Base-by-base conservation (phyloP, 2,888 invertebrate species). In the Athalia rosae region DNA sequence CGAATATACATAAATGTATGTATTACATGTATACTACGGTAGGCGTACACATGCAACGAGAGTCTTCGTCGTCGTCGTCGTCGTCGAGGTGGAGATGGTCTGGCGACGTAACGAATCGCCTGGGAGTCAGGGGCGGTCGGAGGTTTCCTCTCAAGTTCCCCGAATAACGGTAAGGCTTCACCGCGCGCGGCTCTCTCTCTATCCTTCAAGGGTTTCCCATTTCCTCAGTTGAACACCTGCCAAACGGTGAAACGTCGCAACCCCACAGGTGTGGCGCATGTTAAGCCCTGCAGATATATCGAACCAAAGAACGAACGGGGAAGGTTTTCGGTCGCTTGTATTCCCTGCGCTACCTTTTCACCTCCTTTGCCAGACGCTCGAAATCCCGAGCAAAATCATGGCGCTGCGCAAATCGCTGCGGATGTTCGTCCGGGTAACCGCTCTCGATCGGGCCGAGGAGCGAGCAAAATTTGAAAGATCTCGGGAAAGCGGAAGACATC, bases 161-260 rank as follows among this genome's bases (percentile, higher is more conserved):
- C n/a, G 61, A 74, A 62, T 58, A 61, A 15, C 28, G 59, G 61
- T 74, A 50, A 48, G 74, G 74, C 74, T 74, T 62, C 56, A 71
- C 41, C 28, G 2, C 28, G 28, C 28, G n/a, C n/a, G n/a, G n/a
- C n/a, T n/a, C n/a, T n/a, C n/a, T n/a, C n/a, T n/a, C n/a, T 28
- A 74, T 74, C 74, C 48, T 62, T 74, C 74, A 61, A 74, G 74
- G 74, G 74, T 74, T 74, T 74, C 74, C 62, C 74, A 61, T 74
- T 74, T 61, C 74, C 61, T 28, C 61, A 62, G 74, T 59, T 74
- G 61, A 74, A 74, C 74, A 74, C 74, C 74, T 74, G 74, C 61
- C 74, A 48, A 62, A 61, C 62, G 61, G 61, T 74, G 45, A 61
- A 74, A 62, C 61, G 71, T 56, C 56, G 69, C 58, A 71, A 71